Evolutionary conservation across 2,113 vertebrate genomes (phyloP).

Genomic region (Coracopsis vasa): DNA sequence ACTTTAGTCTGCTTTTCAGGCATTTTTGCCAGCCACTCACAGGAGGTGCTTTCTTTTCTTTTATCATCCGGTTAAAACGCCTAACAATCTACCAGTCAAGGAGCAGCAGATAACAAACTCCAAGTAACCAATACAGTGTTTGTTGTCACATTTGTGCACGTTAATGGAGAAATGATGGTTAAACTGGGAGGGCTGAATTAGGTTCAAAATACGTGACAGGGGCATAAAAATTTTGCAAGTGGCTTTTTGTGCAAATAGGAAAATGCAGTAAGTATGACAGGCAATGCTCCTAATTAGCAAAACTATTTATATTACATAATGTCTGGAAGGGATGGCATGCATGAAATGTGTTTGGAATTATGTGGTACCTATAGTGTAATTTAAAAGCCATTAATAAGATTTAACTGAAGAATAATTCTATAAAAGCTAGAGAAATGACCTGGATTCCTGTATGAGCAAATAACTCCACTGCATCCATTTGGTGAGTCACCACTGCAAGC

Average conservation of each 20-base stretch:
- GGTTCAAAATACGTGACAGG: neutral
- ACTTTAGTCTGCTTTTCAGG: neutral
- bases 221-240: neutral
- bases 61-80: neutral
- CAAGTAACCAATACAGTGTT: neutral
- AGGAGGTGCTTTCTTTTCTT: neutral
- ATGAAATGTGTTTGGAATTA: neutral
- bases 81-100: neutral
- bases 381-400: neutral
- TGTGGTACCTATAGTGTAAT: neutral
- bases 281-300: neutral
- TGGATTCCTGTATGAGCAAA: neutral
- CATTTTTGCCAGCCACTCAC: neutral
- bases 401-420: neutral
- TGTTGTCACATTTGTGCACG: neutral
- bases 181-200: neutral
- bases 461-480: neutral
- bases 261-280: neutral
- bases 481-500: constrained; percentile 13
- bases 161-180: neutral
- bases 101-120: neutral
- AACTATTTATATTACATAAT: neutral
- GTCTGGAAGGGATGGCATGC: neutral
- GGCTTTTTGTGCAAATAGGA: neutral
- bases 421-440: neutral